Evolutionary conservation across 2,113 vertebrate genomes (phyloP), one percentile per base, ranked within the genome.

Genomic region (Marmota monax): DNA sequence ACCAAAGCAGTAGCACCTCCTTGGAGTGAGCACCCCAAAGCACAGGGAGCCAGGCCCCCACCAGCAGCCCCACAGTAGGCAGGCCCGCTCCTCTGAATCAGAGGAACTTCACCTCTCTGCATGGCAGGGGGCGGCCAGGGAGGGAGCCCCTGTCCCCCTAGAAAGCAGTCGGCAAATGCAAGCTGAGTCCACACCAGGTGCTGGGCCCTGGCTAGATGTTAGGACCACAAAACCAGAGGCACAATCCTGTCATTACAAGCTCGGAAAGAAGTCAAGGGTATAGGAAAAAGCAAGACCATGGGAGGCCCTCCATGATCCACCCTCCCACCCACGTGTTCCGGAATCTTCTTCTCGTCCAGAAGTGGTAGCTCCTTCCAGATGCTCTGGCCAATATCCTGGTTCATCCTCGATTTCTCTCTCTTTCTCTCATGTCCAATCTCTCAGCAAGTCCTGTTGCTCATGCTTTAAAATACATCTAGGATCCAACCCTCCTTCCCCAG

Each of bases 111-210:
- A 39, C 51, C 51, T 23, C 67, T 13, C 12, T 51, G 29, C 39
- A 6, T 37, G 25, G 23, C n/a, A 1, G 3, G 16, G 12, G 48
- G 48, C 12, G 48, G 48, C 48, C 48, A 51, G 48, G 48, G 53
- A 82, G n/a, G 22, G 22, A 42, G 17, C 0, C 0, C 23, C 18
- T 22, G 25, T 56, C 2, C 13, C 2, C 1, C 5, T 1, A n/a
- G 70, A n/a, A 67, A 10, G 12, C 53, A 32, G 34, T n/a, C 37
- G 6, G 8, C 45, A 92, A 56, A 32, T 0, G 1, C 76, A 29
- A 2, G n/a, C 1, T 1, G 22, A 20, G 3, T 63, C 29, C 4
- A 29, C 65, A 0, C 58, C 37, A 13, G 7, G 42, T 0, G 2
- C 25, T 0, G 20, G 70, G 48, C 17, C 11, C 51, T n/a, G 6